phyloP scores from a whole-genome alignment of 2,888 invertebrate genomes.

The Tryphoninae sp. region DNA sequence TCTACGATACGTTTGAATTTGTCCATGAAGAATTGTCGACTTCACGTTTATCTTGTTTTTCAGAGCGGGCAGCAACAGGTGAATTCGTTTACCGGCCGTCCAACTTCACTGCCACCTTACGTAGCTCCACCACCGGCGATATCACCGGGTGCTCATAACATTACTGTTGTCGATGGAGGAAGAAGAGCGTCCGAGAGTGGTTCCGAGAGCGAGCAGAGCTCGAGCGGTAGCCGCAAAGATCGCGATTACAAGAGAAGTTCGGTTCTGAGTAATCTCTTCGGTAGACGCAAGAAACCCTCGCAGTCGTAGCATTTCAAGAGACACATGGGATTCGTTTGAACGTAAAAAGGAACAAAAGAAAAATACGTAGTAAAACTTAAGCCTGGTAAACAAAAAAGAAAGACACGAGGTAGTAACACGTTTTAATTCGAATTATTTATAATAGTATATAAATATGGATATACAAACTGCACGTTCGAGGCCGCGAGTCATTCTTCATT shows the following conservation, averaged over 20 bases:
- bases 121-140: slow-evolving; percentile 80
- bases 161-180: slow-evolving; percentile 74
- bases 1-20: neutral
- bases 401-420: slow-evolving; percentile 14
- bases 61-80: slow-evolving; percentile 70
- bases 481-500: slow-evolving; percentile 51
- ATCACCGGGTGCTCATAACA: slow-evolving; percentile 72
- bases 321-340: slow-evolving; percentile 8
- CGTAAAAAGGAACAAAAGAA: neutral
- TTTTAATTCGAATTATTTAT: slow-evolving; percentile 50
- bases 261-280: slow-evolving; percentile 78
- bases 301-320: slow-evolving; percentile 73
- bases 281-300: slow-evolving; percentile 79
- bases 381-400: slow-evolving; percentile 9
- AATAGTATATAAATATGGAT: slow-evolving; percentile 49
- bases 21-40: neutral
- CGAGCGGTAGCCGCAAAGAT: slow-evolving; percentile 78
- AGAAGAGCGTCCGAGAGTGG: slow-evolving; percentile 80
- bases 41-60: slow-evolving; percentile 19
- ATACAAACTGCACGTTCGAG: slow-evolving; percentile 50
- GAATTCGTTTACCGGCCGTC: slow-evolving; percentile 77
- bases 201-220: slow-evolving; percentile 80
- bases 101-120: slow-evolving; percentile 81
- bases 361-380: slow-evolving; percentile 21
- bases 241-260: slow-evolving; percentile 79